Conservation (phyloP, 2,797 vertebrate genomes). For the Sebastes hopkinsi region DNA sequence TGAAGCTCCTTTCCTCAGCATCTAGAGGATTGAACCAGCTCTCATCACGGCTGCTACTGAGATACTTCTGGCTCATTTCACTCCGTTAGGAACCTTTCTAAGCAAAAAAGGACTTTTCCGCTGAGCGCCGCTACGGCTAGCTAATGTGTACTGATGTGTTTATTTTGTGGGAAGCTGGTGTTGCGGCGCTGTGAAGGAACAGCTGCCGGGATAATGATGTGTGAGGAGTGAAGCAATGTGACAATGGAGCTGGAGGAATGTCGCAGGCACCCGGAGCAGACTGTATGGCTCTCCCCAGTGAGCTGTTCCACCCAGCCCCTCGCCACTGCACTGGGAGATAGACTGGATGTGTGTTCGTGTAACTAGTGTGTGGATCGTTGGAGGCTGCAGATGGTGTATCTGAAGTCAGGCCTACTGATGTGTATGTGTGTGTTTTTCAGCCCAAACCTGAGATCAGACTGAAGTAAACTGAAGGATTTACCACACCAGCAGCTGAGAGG, state of each 20-base stretch:
- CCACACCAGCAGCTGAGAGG: neutral
- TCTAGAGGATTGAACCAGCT: too few relatives aligned
- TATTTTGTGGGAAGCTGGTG: conserved; percentile 23
- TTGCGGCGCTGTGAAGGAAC: conserved; percentile 45
- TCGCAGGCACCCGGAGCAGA: conserved; percentile 39
- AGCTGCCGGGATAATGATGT: conserved; percentile 71
- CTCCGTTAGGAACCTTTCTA: too few relatives aligned
- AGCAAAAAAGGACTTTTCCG: neutral
- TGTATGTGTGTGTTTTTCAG: conserved; percentile 2
- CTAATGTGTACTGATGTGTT: conserved; percentile 32
- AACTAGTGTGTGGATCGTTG: neutral
- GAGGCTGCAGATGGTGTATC: conserved; percentile 27
- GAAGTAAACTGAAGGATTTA: neutral
- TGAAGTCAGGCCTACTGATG: conserved; percentile 15
- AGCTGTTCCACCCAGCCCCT: conserved; percentile 29
- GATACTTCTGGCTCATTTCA: too few relatives aligned
- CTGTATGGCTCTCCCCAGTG: conserved; percentile 42
- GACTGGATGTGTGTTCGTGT: neutral
- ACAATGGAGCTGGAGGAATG: conserved; percentile 68
- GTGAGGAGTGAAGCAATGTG: conserved; percentile 65
- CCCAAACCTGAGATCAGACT: conserved; percentile 12
- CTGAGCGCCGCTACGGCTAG: neutral
- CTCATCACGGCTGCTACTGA: too few relatives aligned
- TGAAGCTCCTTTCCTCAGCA: too few relatives aligned
- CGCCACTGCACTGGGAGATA: neutral